Base-by-base conservation (phyloP, 2,113 vertebrate species). In the Dipodomys merriami region DNA sequence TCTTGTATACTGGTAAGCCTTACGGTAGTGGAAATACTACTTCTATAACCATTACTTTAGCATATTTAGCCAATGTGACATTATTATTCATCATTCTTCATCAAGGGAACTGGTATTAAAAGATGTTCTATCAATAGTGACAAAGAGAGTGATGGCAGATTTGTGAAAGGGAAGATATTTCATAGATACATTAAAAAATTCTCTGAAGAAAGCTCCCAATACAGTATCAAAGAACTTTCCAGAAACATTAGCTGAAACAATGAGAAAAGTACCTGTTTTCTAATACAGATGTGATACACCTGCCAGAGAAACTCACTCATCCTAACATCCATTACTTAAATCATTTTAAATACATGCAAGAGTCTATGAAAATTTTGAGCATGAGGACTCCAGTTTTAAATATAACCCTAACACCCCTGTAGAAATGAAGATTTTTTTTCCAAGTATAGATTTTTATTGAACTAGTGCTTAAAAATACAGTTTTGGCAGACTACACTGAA, bases 191-290 rank as follows among this genome's bases (percentile, higher is more conserved):
- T 16, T 69, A 83, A 11, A 49, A 49, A 49, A 49, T 11, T 39
- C 74, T 81, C 25, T 68, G 22, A 82, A 68, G 9, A 84, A 90
- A 92, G 27, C 6, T 76, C n/a, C 4, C 78, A 94, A 57, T 8
- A 85, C 0, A 57, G 3, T 1, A 69, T 78, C 29, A 82, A 89
- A 84, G 23, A 77, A 27, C 39, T 78, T 88, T 86, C 33, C 22
- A 96, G 35, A 94, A 77, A 67, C 15, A 72, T 35, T 84, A 57
- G 25, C 2, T 25, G 6, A 91, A 88, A 62, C 53, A 71, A 46
- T 84, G 18, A 92, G 80, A 7, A 81, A 10, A 90, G 64, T 85
- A 16, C 1, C 19, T 76, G 39, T 69, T 84, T 8, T 78, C 15
- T 93, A 65, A 90, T 19, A 65, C 10, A 85, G 18, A 88, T 74